Conservation (phyloP, 2,888 invertebrate species). For the Deilephila elpenor region DNA sequence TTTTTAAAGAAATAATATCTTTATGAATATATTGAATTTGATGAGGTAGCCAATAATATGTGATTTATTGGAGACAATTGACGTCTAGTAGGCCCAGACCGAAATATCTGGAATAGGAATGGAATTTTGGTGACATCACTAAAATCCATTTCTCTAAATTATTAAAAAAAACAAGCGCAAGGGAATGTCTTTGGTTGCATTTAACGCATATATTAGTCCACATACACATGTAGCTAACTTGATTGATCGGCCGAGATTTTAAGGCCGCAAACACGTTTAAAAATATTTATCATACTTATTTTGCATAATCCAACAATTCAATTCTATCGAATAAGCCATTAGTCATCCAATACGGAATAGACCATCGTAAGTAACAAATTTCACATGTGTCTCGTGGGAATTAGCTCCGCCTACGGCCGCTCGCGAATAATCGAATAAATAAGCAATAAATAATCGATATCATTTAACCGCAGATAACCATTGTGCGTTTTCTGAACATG, state of each 20-base stretch:
- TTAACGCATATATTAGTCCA: too few species aligned
- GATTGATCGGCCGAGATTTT: background rate
- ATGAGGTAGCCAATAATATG: too few species aligned
- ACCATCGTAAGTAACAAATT: constrained; percentile 42
- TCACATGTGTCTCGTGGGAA: constrained; percentile 53
- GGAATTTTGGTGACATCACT: too few species aligned
- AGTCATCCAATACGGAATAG: constrained; percentile 43
- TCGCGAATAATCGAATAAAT: constrained; percentile 47
- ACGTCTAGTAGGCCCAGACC: too few species aligned
- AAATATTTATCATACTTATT: constrained; percentile 11
- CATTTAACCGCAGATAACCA: constrained; percentile 47
- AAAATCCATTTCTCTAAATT: too few species aligned
- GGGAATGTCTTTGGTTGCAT: too few species aligned
- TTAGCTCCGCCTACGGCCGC: constrained; percentile 58
- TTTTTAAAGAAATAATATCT: too few species aligned
- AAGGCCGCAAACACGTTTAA: background rate
- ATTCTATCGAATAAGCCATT: constrained; percentile 48
- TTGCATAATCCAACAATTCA: constrained; percentile 45
- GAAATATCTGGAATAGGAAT: too few species aligned
- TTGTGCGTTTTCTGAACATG: constrained; percentile 29
- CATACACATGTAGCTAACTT: too few species aligned
- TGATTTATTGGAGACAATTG: too few species aligned
- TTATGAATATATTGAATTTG: too few species aligned
- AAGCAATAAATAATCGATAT: constrained; percentile 66
- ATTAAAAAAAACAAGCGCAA: too few species aligned